Percentiles rank a stretch among this genome's conserved stretches.
phyloP scores from a whole-genome alignment of 2,113 vertebrate genomes.

The Cebidichthys violaceus region DNA sequence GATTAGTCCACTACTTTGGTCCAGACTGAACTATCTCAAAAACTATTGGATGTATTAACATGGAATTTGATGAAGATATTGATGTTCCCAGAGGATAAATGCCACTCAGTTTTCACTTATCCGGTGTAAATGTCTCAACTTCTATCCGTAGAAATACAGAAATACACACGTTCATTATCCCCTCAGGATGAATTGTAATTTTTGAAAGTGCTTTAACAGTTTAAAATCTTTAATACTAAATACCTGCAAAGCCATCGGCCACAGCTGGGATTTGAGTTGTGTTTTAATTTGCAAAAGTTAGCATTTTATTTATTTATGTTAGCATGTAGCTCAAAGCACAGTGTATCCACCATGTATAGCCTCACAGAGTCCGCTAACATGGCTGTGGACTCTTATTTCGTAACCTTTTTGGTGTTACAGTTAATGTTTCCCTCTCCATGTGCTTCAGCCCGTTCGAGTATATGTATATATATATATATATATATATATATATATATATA shows the following conservation, averaged over 20 bases:
- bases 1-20: background rate
- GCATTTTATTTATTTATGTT: conserved; percentile 13
- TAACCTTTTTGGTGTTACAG: background rate
- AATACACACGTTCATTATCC: background rate
- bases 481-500: no score
- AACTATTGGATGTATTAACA: background rate
- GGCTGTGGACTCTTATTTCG: background rate
- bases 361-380: background rate
- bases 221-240: background rate
- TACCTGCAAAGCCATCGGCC: background rate
- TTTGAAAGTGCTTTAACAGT: background rate
- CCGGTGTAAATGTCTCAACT: background rate
- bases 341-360: background rate
- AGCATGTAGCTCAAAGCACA: background rate
- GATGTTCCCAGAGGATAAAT: background rate
- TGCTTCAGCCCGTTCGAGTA: no score
- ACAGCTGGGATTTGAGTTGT: background rate
- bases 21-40: background rate
- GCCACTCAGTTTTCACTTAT: background rate
- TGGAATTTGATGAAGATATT: background rate
- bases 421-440: background rate
- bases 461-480: no score
- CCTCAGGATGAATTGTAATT: background rate
- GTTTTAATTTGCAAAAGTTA: background rate
- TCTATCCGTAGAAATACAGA: background rate